These are phyloP conservation scores for Agapornis canus DNA, from an alignment of 2,797 vertebrate species.

Conservation along the genomic window DNA sequence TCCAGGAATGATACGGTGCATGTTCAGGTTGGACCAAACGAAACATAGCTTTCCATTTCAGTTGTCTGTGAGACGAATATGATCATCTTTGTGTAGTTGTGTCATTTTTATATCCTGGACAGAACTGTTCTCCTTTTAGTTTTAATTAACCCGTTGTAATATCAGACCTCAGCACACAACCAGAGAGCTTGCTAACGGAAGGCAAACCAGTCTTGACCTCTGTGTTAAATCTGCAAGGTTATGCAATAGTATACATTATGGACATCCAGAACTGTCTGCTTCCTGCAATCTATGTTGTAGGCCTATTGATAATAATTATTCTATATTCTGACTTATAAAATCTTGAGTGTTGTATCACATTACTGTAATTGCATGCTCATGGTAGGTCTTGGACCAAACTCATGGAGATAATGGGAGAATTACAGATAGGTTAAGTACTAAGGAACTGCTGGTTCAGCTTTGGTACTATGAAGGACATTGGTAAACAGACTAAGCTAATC, in stretches of 20 bases:
- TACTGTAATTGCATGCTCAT: background rate
- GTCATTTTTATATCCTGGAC: background rate
- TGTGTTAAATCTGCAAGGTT: background rate
- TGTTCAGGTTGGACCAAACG: background rate
- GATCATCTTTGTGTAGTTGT: background rate
- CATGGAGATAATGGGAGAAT: background rate
- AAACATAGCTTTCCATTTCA: background rate
- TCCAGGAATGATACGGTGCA: background rate
- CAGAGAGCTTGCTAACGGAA: background rate
- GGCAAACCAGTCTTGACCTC: background rate
- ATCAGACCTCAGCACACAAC: background rate
- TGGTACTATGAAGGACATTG: background rate
- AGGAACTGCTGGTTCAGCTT: background rate
- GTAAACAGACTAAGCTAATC: background rate
- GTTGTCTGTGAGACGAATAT: background rate
- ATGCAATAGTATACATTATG: background rate
- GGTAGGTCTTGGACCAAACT: background rate
- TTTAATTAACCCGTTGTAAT: background rate
- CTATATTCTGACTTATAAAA: background rate
- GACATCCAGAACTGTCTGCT: background rate
- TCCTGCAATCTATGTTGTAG: background rate
- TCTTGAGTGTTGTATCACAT: background rate
- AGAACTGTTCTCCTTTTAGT: background rate
- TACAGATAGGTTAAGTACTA: background rate
- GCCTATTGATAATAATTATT: background rate